A percentile compares a stretch with the other conserved stretches of the same genome.
Conservation (phyloP, 1,140 invertebrate genomes). For the Sitobion miscanthi region DNA sequence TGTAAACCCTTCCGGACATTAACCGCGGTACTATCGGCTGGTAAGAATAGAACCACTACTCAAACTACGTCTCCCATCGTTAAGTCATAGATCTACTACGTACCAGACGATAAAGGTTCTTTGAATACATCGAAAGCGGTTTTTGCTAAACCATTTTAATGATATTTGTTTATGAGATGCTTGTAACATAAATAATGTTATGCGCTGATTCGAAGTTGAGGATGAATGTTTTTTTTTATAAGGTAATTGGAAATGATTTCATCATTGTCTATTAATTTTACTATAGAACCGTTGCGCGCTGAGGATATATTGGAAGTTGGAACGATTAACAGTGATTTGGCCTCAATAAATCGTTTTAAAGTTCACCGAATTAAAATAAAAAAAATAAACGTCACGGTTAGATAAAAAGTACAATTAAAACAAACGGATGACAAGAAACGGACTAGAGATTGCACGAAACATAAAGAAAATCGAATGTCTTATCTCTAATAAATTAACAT, state of each 20-base stretch:
- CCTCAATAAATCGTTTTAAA: slow-evolving; percentile 3
- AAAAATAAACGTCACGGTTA: neutral
- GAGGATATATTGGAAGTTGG: neutral
- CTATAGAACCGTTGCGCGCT: neutral
- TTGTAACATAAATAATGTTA: neutral
- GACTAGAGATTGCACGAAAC: neutral
- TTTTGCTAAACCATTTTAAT: neutral
- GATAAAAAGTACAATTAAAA: slow-evolving; percentile 1
- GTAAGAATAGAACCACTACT: neutral
- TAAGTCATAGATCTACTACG: neutral
- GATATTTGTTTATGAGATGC: neutral
- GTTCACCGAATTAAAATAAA: neutral
- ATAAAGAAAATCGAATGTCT: neutral
- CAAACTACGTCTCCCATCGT: neutral
- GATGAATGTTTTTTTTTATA: neutral
- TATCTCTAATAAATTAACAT: neutral
- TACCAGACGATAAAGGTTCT: neutral
- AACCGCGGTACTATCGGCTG: neutral
- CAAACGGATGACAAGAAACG: neutral
- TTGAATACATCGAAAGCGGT: neutral
- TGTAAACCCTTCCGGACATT: neutral
- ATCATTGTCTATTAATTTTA: neutral
- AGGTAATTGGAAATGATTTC: neutral
- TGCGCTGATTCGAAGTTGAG: neutral
- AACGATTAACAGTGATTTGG: neutral